These are phyloP conservation scores for Hypsopygia costalis DNA, from an alignment of 2,888 invertebrate species.

Conservation along the genomic window DNA sequence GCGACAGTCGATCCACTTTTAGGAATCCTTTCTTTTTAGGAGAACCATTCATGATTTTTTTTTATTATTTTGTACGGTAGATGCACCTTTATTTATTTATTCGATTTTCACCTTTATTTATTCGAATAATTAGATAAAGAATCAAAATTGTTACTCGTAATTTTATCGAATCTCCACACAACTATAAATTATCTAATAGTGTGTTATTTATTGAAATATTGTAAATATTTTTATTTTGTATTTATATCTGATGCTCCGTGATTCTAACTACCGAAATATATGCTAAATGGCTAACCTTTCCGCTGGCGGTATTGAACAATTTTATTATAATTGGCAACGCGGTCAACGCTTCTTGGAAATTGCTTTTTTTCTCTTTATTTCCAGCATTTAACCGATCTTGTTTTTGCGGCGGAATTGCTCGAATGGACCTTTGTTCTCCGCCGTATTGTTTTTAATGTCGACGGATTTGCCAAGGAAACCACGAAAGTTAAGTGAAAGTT, in stretches of 20 bases:
- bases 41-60: too few species aligned
- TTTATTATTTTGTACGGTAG: too few species aligned
- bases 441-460: conserved; percentile 64
- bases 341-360: conserved; percentile 74
- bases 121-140: too few species aligned
- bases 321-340: conserved; percentile 75
- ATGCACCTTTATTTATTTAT: too few species aligned
- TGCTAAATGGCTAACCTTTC: conserved; percentile 62
- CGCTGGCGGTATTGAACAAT: conserved; percentile 66
- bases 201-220: too few species aligned
- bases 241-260: too few species aligned
- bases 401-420: conserved; percentile 61
- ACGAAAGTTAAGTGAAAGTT: conserved; percentile 59
- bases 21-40: conserved; percentile 13
- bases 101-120: too few species aligned
- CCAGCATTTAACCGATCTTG: conserved; percentile 65
- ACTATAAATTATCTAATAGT: too few species aligned
- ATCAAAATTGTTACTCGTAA: background rate
- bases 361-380: conserved; percentile 60
- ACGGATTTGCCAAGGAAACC: conserved; percentile 39
- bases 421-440: conserved; percentile 66
- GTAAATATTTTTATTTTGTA: too few species aligned
- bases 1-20: conserved; percentile 40
- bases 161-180: too few species aligned
- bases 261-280: conserved; percentile 40